Conservation (phyloP, 1,140 invertebrate genomes). For the Leptinotarsa defecta region DNA sequence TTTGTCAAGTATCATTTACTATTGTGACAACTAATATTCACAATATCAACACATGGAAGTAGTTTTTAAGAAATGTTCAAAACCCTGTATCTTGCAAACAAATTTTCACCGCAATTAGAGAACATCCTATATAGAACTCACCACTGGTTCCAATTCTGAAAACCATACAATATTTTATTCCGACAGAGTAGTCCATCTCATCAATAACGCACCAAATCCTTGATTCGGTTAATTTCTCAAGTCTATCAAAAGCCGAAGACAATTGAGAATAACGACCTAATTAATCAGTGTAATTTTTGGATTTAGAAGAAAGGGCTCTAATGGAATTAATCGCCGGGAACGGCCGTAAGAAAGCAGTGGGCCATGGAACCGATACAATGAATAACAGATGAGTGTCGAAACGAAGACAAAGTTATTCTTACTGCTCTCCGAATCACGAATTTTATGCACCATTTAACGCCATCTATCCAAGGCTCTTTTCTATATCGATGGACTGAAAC, state of each 20-base stretch:
- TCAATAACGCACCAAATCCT: constrained; percentile 1
- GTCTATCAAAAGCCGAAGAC: constrained; percentile 30
- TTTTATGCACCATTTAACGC: constrained; percentile 46
- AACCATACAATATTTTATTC: too few relatives aligned
- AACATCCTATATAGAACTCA: too few relatives aligned
- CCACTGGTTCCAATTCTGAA: too few relatives aligned
- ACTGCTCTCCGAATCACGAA: constrained; percentile 42
- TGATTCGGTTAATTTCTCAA: constrained; percentile 7
- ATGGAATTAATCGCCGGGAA: constrained; percentile 43
- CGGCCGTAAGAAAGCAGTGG: constrained; percentile 31
- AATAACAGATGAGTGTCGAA: constrained; percentile 51
- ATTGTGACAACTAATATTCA: too few relatives aligned
- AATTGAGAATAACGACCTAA: constrained; percentile 39
- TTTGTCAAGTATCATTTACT: too few relatives aligned
- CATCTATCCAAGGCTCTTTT: constrained; percentile 35
- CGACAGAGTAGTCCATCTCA: background rate
- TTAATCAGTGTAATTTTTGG: constrained; percentile 43
- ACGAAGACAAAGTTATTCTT: constrained; percentile 47
- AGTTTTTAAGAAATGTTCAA: too few relatives aligned
- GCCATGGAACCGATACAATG: constrained; percentile 48
- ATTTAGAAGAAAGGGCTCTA: constrained; percentile 37
- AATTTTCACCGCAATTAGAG: too few relatives aligned
- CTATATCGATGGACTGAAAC: constrained; percentile 15
- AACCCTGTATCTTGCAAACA: too few relatives aligned
- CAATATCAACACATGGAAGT: too few relatives aligned